phyloP scores from a whole-genome alignment of 1,140 invertebrate genomes.

The Homalodisca vitripennis region DNA sequence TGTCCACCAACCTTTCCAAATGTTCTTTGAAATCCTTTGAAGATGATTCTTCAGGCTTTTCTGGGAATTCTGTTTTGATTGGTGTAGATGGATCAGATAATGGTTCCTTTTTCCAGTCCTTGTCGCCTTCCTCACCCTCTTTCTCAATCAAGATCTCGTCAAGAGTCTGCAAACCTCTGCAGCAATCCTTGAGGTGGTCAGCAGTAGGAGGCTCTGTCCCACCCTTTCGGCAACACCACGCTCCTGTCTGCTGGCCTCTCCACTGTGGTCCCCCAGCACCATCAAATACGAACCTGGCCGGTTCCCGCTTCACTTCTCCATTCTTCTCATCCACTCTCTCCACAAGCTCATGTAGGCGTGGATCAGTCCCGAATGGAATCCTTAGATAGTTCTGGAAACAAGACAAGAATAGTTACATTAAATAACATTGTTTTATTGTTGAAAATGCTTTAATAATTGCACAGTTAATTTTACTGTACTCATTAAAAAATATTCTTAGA shows the following conservation, averaged over 20 bases:
- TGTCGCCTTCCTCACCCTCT: constrained; percentile 35
- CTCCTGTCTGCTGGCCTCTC: no score
- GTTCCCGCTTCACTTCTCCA: constrained; percentile 32
- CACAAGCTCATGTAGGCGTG: constrained; percentile 27
- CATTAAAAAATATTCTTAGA: no score
- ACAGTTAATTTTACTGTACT: no score
- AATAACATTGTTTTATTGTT: no score
- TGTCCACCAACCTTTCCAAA: constrained; percentile 35
- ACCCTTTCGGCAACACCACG: constrained; percentile 66
- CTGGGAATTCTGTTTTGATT: background rate
- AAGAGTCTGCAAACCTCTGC: constrained; percentile 59
- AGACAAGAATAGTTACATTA: no score
- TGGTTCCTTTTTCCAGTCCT: constrained; percentile 34
- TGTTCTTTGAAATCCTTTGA: constrained; percentile 35
- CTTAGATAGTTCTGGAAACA: constrained; percentile 28
- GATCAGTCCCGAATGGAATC: constrained; percentile 39
- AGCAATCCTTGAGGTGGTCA: constrained; percentile 69
- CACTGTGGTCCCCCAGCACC: constrained; percentile 65
- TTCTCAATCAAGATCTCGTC: constrained; percentile 60
- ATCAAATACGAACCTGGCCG: constrained; percentile 55
- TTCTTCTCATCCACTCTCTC: constrained; percentile 27
- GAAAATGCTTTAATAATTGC: no score
- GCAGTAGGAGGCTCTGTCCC: constrained; percentile 65
- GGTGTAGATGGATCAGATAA: background rate
- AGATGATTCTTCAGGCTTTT: constrained; percentile 28